These are phyloP conservation scores for Pogonomyrmex barbatus DNA, from an alignment of 1,140 invertebrate genomes.

Conservation along the genomic window DNA sequence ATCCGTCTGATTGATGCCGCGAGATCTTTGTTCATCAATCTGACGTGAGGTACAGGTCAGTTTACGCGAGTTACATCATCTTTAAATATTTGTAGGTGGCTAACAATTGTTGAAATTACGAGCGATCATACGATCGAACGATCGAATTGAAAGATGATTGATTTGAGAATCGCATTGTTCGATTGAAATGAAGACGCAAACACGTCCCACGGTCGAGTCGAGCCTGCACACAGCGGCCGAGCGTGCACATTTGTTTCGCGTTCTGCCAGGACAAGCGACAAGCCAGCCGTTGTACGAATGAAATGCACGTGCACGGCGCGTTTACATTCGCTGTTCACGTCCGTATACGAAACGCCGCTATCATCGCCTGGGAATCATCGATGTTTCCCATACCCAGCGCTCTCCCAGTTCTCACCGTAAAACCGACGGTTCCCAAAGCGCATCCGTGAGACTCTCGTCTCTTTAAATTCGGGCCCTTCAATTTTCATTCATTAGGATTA, in stretches of 20 bases:
- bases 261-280: slow-evolving; percentile 1
- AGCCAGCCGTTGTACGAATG: background rate
- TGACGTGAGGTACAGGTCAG: background rate
- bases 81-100: background rate
- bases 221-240: background rate
- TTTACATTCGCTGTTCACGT: slow-evolving; percentile 67
- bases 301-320: slow-evolving; percentile 54
- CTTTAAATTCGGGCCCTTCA: slow-evolving; percentile 22
- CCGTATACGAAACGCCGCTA: slow-evolving; percentile 48
- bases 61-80: background rate
- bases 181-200: background rate
- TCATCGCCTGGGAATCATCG: slow-evolving; percentile 77
- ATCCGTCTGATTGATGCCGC: slow-evolving; percentile 16
- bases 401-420: slow-evolving; percentile 73
- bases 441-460: slow-evolving; percentile 61
- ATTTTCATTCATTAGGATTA: background rate
- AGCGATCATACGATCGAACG: background rate
- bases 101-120: background rate
- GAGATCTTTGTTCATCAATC: background rate
- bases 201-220: slow-evolving; percentile 4
- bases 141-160: background rate
- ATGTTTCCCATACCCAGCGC: slow-evolving; percentile 78
- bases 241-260: background rate
- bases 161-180: background rate
- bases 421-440: slow-evolving; percentile 74